These are phyloP conservation scores for Alaudala cheleensis DNA, from an alignment of 2,113 vertebrate species.

Conservation along the genomic window DNA sequence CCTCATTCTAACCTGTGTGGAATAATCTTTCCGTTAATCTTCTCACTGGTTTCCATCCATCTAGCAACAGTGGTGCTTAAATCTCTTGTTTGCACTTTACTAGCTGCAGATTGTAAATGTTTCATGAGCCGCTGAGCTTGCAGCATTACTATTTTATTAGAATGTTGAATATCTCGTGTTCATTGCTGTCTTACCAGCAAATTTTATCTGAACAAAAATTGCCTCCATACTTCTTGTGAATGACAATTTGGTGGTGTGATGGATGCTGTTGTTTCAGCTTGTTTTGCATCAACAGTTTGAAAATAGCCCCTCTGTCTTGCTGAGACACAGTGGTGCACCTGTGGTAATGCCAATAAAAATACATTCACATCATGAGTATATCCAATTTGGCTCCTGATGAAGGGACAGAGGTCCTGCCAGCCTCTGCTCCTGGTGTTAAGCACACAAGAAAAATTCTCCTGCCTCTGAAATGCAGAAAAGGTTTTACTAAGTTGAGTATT, in stretches of 20 bases:
- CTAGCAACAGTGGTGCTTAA: conserved; percentile 64
- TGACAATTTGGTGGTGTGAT: conserved; percentile 42
- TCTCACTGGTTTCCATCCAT: conserved; percentile 57
- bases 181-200: conserved; percentile 64
- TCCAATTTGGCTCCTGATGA: background rate
- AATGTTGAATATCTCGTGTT: conserved; percentile 68
- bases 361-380: background rate
- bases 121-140: conserved; percentile 80
- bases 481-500: background rate
- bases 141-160: conserved; percentile 84
- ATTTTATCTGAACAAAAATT: conserved; percentile 65
- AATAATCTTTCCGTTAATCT: conserved; percentile 68
- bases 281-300: conserved; percentile 32
- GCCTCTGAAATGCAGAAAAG: background rate
- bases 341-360: conserved; percentile 1
- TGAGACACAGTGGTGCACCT: background rate
- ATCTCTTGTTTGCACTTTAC: conserved; percentile 75
- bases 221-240: conserved; percentile 56
- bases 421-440: background rate
- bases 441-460: background rate
- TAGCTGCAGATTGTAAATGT: conserved; percentile 78
- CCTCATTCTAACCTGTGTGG: conserved; percentile 62
- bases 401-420: background rate
- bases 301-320: conserved; percentile 37
- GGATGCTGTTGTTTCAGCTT: conserved; percentile 29